Base-by-base conservation (phyloP, 2,888 invertebrate genomes). In the Morpho helenor region DNA sequence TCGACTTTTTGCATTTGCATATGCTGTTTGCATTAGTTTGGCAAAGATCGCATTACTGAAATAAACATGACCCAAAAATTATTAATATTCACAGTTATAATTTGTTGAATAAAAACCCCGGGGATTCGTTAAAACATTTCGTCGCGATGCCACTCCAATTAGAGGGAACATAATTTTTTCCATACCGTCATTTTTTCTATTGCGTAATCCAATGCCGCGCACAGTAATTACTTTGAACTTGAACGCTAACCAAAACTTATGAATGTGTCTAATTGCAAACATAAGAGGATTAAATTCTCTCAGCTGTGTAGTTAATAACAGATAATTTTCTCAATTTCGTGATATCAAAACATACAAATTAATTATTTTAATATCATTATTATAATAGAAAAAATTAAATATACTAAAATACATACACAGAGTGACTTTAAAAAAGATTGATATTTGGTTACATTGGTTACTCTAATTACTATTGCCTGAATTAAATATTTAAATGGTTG, bases 101-200 rank as follows among this genome's bases (percentile, higher is more conserved):
- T 53, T 53, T 47, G 53, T 53, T 40, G 46, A 44, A 53, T 47
- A 22, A 9, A 53, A 41, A 8, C 40, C 46, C 22, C 41, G 22
- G 53, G 46, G 46, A 53, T 46, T 40, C 46, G 53, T 22, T 45
- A 45, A 50, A 53, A 59, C n/a, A 49, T 49, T 52, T 52, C 23
- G 43, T 40, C 49, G 23, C 55, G 52, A 57, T 50, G 59, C 48
- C 57, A 49, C 45, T 52, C 42, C 66, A 67, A 70, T 68, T 68
- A 64, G 52, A 58, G 67, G 64, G 66, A 61, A 66, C 49, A 66
- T 62, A 61, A 66, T 68, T 66, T 65, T 42, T 61, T 53, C 65
- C 44, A 51, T 56, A 41, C 10, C 52, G 50, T 44, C 43, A 40
- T 47, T 47, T 16, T 52, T 64, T 40, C 59, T 66, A 68, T 70